A percentile compares a stretch with the other conserved stretches of the same genome.
phyloP scores from a whole-genome alignment of 2,888 invertebrate species.

The Dynastes tityus region DNA sequence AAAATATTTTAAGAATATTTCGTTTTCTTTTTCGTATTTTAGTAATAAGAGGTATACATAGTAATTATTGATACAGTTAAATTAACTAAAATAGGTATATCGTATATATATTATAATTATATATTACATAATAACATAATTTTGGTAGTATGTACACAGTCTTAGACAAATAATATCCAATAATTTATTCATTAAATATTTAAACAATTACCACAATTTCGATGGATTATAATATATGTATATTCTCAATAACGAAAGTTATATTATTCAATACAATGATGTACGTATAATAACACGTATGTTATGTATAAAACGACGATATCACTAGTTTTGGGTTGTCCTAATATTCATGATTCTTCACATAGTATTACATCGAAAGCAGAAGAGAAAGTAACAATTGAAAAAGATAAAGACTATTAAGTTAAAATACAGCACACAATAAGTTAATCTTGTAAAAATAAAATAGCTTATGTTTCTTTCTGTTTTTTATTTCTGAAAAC shows the following conservation, averaged over 20 bases:
- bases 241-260: conserved; percentile 17
- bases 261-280: conserved; percentile 7
- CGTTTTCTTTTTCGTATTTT: background rate
- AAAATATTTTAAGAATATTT: conserved; percentile 35
- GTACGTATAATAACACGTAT: conserved; percentile 4
- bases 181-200: conserved; percentile 50
- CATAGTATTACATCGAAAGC: no score
- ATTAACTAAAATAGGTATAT: conserved; percentile 40
- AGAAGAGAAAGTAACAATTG: no score
- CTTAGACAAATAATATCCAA: conserved; percentile 50
- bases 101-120: conserved; percentile 36
- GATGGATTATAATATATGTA: conserved; percentile 31
- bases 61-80: conserved; percentile 39
- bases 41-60: conserved; percentile 43
- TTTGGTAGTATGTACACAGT: conserved; percentile 54
- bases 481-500: no score
- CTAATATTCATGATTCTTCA: background rate
- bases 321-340: conserved; percentile 28
- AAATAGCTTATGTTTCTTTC: no score
- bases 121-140: conserved; percentile 48
- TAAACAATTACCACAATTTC: conserved; percentile 46
- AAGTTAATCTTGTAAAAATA: background rate
- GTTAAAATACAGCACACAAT: background rate
- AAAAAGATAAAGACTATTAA: no score
- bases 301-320: conserved; percentile 16